Evolutionary conservation across 2,888 invertebrate species (phyloP), one percentile per base, ranked within the genome.

Genomic region (Acrobasis repandana): DNA sequence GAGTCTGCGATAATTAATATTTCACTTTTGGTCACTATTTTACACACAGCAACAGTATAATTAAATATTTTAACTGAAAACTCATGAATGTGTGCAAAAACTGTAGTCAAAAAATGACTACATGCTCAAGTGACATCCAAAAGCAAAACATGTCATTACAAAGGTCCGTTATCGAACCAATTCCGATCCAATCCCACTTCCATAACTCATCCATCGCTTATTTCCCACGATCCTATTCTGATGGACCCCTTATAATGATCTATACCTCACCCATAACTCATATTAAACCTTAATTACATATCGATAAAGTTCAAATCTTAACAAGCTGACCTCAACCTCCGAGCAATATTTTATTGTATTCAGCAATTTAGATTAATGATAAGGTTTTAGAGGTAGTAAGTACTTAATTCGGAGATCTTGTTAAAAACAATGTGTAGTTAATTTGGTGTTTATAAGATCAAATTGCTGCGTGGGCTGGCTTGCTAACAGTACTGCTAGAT

Each of bases 301-400:
- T 1, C 50, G 65, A 73, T 79, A 85, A 77, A 79, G 84, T 76
- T 67, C 65, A 82, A 68, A 76, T 77, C 85, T 57, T 67, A 76
- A 74, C 68, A 71, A 71, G 65, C 68, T 68, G 65, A 70, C 64
- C 67, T 65, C 71, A 74, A 80, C 75, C 80, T 83, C 77, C 71
- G 70, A 80, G 85, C 85, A 83, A 90, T 90, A 90, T 90, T 90
- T 91, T 91, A 91, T 90, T 90, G 88, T 90, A 90, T 90, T 90
- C 89, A 74, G 83, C 91, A 90, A 92, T 92, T 91, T 91, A 91
- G 91, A 92, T 92, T 90, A 88, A 91, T 91, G 91, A 92, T 92
- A 91, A 91, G 83, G 83, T 82, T 88, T 84, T 83, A 83, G 85
- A 85, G 82, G 82, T 77, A 86, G 81, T 90, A 90, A 90, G 90